phyloP scores from a whole-genome alignment of 2,888 invertebrate genomes.

The Coronaproctus castanopsis region DNA sequence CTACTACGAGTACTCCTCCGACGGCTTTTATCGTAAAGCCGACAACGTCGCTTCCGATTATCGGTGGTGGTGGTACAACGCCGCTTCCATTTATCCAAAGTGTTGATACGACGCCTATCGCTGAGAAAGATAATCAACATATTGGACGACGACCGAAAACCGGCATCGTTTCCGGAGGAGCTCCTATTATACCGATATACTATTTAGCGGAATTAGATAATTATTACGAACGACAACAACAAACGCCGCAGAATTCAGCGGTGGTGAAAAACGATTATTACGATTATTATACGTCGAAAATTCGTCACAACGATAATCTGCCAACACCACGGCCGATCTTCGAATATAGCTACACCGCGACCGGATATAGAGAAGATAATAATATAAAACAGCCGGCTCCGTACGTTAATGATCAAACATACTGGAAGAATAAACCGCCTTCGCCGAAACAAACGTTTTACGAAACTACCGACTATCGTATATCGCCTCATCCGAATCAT shows the following conservation, averaged over 20 bases:
- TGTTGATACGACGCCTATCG: background rate
- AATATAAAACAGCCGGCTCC: slow-evolving; percentile 1
- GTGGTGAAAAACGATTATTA: slow-evolving; percentile 16
- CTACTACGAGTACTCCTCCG: background rate
- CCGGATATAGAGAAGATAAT: slow-evolving; percentile 11
- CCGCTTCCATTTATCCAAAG: too few relatives aligned
- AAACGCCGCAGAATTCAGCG: slow-evolving; percentile 3
- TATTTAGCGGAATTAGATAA: slow-evolving; percentile 11
- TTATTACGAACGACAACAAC: background rate
- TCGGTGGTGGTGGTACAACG: background rate
- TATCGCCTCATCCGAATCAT: too few relatives aligned
- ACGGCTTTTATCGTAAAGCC: too few relatives aligned
- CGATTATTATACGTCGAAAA: slow-evolving; percentile 18
- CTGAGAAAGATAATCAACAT: slow-evolving; percentile 7
- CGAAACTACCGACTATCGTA: too few relatives aligned
- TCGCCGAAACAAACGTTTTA: too few relatives aligned
- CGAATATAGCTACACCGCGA: slow-evolving; percentile 18
- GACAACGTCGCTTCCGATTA: background rate
- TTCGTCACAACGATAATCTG: slow-evolving; percentile 12
- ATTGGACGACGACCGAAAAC: slow-evolving; percentile 5
- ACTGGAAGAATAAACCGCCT: too few relatives aligned
- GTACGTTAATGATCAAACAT: too few relatives aligned
- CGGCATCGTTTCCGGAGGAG: background rate
- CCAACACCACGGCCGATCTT: slow-evolving; percentile 12
- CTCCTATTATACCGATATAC: slow-evolving; percentile 10